Percentiles rank a stretch among this genome's conserved stretches.
Evolutionary conservation across 2,113 vertebrate species (phyloP).

Genomic region (Ia io): DNA sequence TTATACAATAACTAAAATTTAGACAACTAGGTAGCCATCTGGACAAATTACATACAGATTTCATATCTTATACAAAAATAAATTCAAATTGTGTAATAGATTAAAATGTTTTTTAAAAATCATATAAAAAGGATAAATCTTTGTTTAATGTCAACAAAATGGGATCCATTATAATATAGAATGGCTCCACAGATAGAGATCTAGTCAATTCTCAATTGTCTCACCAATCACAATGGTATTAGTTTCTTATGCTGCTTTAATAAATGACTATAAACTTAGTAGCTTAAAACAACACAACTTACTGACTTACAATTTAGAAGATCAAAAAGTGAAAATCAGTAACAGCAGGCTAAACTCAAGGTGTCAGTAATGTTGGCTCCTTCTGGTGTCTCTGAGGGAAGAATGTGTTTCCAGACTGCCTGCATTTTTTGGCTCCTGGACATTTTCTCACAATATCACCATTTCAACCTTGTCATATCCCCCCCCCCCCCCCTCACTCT

Average conservation of each 20-base stretch:
- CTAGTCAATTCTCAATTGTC: neutral
- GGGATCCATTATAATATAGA: neutral
- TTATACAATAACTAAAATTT: neutral
- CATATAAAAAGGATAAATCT: neutral
- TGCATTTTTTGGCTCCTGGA: neutral
- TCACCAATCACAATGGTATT: neutral
- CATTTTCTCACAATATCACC: neutral
- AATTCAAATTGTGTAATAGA: neutral
- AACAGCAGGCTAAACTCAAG: neutral
- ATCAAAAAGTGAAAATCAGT: neutral
- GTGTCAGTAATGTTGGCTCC: neutral
- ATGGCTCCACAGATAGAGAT: neutral
- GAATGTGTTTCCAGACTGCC: neutral
- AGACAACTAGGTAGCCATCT: neutral
- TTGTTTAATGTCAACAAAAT: neutral
- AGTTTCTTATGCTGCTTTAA: neutral
- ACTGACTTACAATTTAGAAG: neutral
- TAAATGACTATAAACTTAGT: neutral
- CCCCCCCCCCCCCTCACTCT: too few relatives aligned
- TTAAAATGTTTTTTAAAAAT: neutral
- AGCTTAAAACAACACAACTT: neutral
- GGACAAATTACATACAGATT: neutral
- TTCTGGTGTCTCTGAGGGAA: neutral
- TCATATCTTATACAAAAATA: neutral
- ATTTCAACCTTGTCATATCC: neutral